phyloP scores from a whole-genome alignment of 2,888 invertebrate species.

The Lordiphosa fenestrarum region DNA sequence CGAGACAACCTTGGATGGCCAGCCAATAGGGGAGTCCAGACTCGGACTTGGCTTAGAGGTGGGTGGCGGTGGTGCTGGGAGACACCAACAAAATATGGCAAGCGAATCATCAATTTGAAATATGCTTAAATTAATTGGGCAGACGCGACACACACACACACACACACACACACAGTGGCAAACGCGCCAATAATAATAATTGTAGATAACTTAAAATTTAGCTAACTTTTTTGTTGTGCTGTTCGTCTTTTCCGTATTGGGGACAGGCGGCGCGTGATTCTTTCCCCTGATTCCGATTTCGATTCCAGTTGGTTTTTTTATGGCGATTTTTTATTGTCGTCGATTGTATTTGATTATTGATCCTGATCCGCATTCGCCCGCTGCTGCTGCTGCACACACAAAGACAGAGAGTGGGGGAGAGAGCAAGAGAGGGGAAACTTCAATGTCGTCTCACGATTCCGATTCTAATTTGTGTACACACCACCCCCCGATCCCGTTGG shows the following conservation, averaged over 20 bases:
- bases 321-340: conserved; percentile 11
- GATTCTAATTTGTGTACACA: conserved; percentile 28
- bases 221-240: conserved; percentile 56
- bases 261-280: conserved; percentile 60
- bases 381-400: conserved; percentile 11
- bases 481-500: conserved; percentile 9
- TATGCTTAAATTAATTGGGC: conserved; percentile 19
- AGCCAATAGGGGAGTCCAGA: neutral
- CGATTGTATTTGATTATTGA: conserved; percentile 28
- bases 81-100: conserved; percentile 7
- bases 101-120: conserved; percentile 9
- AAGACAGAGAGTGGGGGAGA: conserved; percentile 4
- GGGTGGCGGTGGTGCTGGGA: conserved; percentile 9
- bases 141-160: conserved; percentile 7
- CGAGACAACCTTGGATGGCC: conserved; percentile 51
- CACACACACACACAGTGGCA: conserved; percentile 27
- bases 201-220: conserved; percentile 68
- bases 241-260: conserved; percentile 50
- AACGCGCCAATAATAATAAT: conserved; percentile 63
- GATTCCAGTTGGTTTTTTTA: conserved; percentile 13
- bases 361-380: conserved; percentile 43
- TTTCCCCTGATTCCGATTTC: conserved; percentile 23
- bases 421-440: conserved; percentile 15
- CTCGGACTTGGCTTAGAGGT: conserved; percentile 3
- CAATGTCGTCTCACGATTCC: conserved; percentile 29